Evolutionary conservation across 1,140 invertebrate genomes (phyloP).

Genomic region (Lutraria rhynchaena): DNA sequence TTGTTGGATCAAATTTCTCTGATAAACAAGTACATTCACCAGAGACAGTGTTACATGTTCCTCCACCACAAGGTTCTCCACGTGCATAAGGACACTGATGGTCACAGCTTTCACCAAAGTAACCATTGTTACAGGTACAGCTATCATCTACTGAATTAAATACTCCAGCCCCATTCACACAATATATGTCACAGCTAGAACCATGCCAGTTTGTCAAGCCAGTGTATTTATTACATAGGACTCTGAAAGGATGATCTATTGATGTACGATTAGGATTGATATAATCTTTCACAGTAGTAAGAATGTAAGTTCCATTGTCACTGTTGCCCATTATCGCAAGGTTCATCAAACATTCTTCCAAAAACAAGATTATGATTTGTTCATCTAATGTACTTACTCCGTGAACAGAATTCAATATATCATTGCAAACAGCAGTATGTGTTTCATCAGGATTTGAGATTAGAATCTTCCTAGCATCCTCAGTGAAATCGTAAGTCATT

Average conservation of each 20-base stretch:
- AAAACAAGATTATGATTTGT: neutral
- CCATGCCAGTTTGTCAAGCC: conserved; percentile 54
- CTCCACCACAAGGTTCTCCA: conserved; percentile 48
- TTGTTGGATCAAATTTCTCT: conserved; percentile 39
- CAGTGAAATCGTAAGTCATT: conserved; percentile 12
- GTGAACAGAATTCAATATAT: conserved; percentile 1
- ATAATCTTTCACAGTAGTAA: conserved; percentile 17
- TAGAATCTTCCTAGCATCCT: neutral
- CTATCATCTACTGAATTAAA: neutral
- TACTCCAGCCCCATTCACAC: conserved; percentile 55
- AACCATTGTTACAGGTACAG: conserved; percentile 59
- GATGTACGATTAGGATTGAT: conserved; percentile 36
- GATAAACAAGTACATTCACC: conserved; percentile 60
- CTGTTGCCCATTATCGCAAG: neutral
- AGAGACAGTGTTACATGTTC: conserved; percentile 40
- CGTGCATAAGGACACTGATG: conserved; percentile 42
- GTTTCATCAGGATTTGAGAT: neutral
- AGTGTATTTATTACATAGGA: conserved; percentile 48
- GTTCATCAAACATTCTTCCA: conserved; percentile 16
- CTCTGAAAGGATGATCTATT: conserved; percentile 11
- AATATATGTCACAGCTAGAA: conserved; percentile 42
- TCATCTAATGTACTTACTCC: neutral
- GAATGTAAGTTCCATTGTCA: neutral
- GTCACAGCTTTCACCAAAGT: conserved; percentile 57
- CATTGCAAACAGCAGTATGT: conserved; percentile 16